Percentiles rank a stretch among this genome's conserved stretches.
phyloP scores from a whole-genome alignment of 2,113 vertebrate genomes.

The Pachycephala philippinensis region DNA sequence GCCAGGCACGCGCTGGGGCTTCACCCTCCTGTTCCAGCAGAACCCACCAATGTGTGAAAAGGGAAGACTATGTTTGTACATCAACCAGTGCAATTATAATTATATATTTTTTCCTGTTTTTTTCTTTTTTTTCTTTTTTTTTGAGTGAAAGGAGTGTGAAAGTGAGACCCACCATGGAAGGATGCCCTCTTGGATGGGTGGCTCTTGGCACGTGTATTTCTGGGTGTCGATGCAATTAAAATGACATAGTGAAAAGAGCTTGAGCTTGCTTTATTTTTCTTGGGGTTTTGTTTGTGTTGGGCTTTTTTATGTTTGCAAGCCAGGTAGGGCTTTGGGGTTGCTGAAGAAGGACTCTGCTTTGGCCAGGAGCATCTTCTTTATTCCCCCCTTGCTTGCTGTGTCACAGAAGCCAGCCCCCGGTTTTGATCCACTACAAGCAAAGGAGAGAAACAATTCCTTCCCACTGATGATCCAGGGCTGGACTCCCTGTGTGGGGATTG shows the following conservation, averaged over 20 bases:
- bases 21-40: neutral
- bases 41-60: slow-evolving; percentile 34
- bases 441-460: neutral
- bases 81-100: slow-evolving; percentile 71
- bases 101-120: neutral
- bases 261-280: neutral
- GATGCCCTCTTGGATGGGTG: neutral
- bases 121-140: neutral
- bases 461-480: accelerated
- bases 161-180: neutral
- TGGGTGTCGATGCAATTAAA: slow-evolving; percentile 74
- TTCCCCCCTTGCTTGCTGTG: neutral
- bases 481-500: too few relatives aligned
- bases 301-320: neutral
- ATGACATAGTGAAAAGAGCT: neutral
- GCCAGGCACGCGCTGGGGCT: neutral
- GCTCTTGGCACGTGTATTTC: slow-evolving; percentile 49
- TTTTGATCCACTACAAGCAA: neutral
- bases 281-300: neutral
- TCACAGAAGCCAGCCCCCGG: neutral
- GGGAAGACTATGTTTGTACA: slow-evolving; percentile 49
- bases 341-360: neutral
- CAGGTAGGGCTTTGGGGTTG: neutral
- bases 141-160: neutral
- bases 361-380: neutral